phyloP scores from a whole-genome alignment of 2,888 invertebrate genomes.

The Machimus rusticus region DNA sequence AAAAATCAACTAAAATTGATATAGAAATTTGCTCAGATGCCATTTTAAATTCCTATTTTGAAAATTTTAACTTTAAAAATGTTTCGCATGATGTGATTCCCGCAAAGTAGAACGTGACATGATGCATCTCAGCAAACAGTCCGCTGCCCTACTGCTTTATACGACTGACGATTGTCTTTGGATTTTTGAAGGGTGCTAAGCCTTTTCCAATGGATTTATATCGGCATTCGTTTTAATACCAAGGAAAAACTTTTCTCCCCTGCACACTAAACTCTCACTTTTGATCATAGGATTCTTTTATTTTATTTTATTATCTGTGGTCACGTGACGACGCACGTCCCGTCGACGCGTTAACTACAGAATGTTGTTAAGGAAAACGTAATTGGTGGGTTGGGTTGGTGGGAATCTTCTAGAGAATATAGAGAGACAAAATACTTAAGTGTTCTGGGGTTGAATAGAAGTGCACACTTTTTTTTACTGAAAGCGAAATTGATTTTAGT shows the following conservation, averaged over 20 bases:
- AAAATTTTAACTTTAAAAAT: too few species aligned
- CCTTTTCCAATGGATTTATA: background rate
- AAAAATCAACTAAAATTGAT: too few species aligned
- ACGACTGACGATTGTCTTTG: background rate
- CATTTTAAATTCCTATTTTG: too few species aligned
- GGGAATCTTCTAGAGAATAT: background rate
- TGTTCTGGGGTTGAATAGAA: background rate
- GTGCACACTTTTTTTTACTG: background rate
- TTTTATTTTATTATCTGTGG: conserved; percentile 44
- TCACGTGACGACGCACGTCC: conserved; percentile 40
- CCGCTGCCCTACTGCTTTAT: background rate
- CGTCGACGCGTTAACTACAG: background rate
- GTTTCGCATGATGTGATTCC: background rate
- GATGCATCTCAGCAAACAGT: background rate
- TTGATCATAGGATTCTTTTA: background rate
- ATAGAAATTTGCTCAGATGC: too few species aligned
- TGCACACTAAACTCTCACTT: background rate
- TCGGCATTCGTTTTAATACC: background rate
- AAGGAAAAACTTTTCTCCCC: background rate
- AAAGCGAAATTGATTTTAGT: background rate
- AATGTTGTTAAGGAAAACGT: background rate
- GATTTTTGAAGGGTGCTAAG: background rate
- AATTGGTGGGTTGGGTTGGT: background rate
- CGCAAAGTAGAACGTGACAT: background rate
- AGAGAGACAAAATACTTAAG: background rate